phyloP scores from a whole-genome alignment of 1,140 invertebrate genomes.

The Apis mellifera region DNA sequence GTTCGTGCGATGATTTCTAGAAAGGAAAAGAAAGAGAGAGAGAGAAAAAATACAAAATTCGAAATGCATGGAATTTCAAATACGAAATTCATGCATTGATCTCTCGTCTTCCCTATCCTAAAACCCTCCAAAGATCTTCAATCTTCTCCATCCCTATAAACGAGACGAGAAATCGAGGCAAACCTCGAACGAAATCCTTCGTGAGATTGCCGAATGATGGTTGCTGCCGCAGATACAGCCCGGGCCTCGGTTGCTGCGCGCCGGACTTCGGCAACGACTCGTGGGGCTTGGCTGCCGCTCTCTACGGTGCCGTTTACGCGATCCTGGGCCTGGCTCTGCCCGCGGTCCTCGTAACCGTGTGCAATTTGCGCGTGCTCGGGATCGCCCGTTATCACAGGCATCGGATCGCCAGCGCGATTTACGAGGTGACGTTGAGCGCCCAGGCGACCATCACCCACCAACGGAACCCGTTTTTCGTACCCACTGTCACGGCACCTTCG shows the following conservation, averaged over 20 bases:
- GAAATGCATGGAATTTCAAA: too few species aligned
- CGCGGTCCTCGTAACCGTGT: slow-evolving; percentile 85
- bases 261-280: slow-evolving; percentile 85
- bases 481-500: slow-evolving; percentile 82
- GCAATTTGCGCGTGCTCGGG: slow-evolving; percentile 88
- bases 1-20: not conserved
- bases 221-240: slow-evolving; percentile 76
- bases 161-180: not conserved
- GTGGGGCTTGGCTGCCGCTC: slow-evolving; percentile 78
- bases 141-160: not conserved
- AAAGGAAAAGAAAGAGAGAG: too few species aligned
- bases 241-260: slow-evolving; percentile 84
- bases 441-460: slow-evolving; percentile 92
- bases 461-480: slow-evolving; percentile 87
- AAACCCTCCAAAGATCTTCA: too few species aligned
- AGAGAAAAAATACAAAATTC: too few species aligned
- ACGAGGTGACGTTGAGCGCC: slow-evolving; percentile 91
- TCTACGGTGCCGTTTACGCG: slow-evolving; percentile 86
- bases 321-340: slow-evolving; percentile 86
- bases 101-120: too few species aligned
- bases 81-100: too few species aligned
- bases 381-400: slow-evolving; percentile 91
- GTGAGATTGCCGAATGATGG: not conserved
- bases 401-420: slow-evolving; percentile 91
- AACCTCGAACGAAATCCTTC: too few species aligned